Evolutionary conservation across 2,797 vertebrate genomes (phyloP).

Genomic region (Sciaenops ocellatus): DNA sequence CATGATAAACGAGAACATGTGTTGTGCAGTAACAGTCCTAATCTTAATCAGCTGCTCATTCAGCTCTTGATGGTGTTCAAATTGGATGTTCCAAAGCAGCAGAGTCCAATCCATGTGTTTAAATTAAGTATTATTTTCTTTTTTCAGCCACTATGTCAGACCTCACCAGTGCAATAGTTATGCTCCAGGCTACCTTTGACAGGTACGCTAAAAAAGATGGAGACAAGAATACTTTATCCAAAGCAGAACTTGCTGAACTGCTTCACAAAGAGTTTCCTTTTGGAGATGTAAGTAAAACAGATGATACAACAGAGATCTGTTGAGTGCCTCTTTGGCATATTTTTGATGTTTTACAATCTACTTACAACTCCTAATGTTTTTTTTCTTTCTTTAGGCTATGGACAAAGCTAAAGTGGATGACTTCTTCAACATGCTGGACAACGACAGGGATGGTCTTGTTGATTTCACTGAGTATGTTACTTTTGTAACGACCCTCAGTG

Average conservation of each 20-base stretch:
- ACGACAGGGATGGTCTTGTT: slow-evolving; percentile 23
- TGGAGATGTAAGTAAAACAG: slow-evolving; percentile 16
- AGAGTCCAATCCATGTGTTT: neutral
- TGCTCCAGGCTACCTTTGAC: slow-evolving; percentile 31
- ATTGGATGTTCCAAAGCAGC: neutral
- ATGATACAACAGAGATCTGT: neutral
- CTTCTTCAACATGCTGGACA: slow-evolving; percentile 61
- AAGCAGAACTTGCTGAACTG: slow-evolving; percentile 56
- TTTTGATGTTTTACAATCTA: neutral
- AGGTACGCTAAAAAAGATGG: slow-evolving; percentile 65
- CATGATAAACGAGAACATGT: neutral
- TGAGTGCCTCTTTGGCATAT: neutral
- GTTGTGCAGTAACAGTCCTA: neutral
- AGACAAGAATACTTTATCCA: slow-evolving; percentile 22
- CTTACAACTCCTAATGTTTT: neutral
- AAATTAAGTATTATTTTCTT: slow-evolving; percentile 9
- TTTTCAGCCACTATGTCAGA: slow-evolving; percentile 40
- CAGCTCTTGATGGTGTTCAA: neutral
- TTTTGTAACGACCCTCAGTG: neutral
- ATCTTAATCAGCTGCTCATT: neutral
- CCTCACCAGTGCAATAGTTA: fast-evolving
- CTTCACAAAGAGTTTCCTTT: slow-evolving; percentile 8
- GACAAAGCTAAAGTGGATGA: fast-evolving
- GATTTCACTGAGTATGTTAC: slow-evolving; percentile 66
- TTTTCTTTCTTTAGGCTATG: neutral